phyloP scores from a whole-genome alignment of 2,888 invertebrate species.

The Euplagia quadripunctaria region DNA sequence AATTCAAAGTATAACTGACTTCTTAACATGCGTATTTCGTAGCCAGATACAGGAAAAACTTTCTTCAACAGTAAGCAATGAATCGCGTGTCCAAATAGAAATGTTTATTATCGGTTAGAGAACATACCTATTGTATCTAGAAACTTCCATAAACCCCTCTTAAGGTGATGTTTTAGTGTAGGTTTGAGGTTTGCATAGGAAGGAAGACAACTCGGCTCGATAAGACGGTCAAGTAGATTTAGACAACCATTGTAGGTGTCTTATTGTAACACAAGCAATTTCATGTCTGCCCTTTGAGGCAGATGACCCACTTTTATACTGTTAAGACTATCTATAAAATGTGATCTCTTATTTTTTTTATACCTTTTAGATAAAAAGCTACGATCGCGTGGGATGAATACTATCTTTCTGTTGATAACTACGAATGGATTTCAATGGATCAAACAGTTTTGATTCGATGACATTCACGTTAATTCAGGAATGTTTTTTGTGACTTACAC shows the following conservation, averaged over 20 bases:
- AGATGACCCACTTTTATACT: slow-evolving; percentile 49
- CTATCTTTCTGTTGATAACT: slow-evolving; percentile 6
- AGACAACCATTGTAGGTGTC: slow-evolving; percentile 45
- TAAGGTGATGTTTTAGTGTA: slow-evolving; percentile 24
- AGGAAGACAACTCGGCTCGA: slow-evolving; percentile 22
- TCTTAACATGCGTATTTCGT: slow-evolving; percentile 11
- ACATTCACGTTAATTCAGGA: neutral
- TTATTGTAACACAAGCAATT: slow-evolving; percentile 72
- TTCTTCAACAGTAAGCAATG: slow-evolving; percentile 43
- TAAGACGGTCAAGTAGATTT: slow-evolving; percentile 37
- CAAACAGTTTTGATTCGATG: neutral
- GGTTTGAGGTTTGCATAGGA: slow-evolving; percentile 18
- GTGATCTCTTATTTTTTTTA: slow-evolving; percentile 77
- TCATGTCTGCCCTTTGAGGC: slow-evolving; percentile 59
- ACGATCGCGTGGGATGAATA: slow-evolving; percentile 65
- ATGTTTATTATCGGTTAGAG: too few relatives aligned
- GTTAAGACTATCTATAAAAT: slow-evolving; percentile 69
- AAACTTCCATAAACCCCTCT: slow-evolving; percentile 27
- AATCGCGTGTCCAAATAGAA: neutral
- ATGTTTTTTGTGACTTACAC: neutral
- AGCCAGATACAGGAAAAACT: slow-evolving; percentile 4
- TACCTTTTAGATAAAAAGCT: slow-evolving; percentile 67
- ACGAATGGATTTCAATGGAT: neutral
- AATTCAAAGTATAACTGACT: slow-evolving; percentile 3
- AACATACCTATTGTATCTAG: slow-evolving; percentile 15